Base-by-base conservation (phyloP, 1,140 invertebrate genomes). In the Mylabris phalerata region DNA sequence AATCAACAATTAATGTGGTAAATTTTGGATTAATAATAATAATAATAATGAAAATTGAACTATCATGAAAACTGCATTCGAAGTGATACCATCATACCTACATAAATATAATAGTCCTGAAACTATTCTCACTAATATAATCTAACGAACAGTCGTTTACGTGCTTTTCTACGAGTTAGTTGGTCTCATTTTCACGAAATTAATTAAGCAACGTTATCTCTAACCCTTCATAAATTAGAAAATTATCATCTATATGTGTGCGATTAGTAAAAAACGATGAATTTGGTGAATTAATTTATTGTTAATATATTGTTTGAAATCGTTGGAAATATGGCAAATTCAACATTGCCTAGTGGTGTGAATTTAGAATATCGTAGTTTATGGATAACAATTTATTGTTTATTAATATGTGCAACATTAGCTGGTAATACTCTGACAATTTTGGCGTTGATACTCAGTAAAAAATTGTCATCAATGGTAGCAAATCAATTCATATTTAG, bases 401-500 rank as follows among this genome's bases (percentile, higher is more conserved):
- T 55, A 40, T 73, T 89, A 10, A 82, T 87, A 65, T 41, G 82
- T 7, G 68, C 80, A 13, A 88, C 88, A 50, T 64, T 89, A 6
- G 77, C 78, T 50, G 87, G 87, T 1, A 90, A 89, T 68, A 78
- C 83, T 10, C 75, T 89, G 9, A 89, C 87, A 32, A 83, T 90
- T 54, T 74, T 84, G 50, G 86, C 87, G 0, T 82, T 89, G 4
- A 78, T 80, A 47, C 75, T 83, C 55, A 84, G 82, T 65, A 78
- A 84, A 27, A 79, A 82, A 40, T 74, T 88, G 1, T 81, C 83
- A 4, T 81, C 75, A 41, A 70, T 85, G 27, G 78, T 83, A 2
- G 85, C 85, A 27, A 89, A 88, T 75, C 79, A 85, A 49, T 88
- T 89, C 72, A 82, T 90, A 42, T 74, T 88, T 26, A 88, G 84